phyloP scores from a whole-genome alignment of 2,113 vertebrate genomes.

The Cercocebus atys region DNA sequence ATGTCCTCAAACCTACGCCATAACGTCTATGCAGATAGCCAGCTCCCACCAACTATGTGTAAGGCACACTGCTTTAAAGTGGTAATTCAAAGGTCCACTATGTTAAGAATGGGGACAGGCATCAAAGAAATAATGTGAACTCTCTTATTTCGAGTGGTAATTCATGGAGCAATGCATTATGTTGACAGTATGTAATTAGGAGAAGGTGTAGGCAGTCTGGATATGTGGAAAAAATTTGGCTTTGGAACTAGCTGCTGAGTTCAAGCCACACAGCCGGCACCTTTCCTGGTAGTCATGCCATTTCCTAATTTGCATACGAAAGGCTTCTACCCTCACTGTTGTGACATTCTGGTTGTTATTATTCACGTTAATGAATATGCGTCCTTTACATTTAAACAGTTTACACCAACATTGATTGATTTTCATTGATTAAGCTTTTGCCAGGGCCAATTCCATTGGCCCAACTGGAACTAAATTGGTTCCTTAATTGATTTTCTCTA shows the following conservation, averaged over 20 bases:
- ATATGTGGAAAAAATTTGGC: neutral
- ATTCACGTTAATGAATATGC: neutral
- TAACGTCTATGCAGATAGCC: neutral
- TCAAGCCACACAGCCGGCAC: neutral
- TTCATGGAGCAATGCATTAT: neutral
- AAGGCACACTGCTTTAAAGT: neutral
- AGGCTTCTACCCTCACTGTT: neutral
- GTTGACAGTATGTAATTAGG: neutral
- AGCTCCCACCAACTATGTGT: rapidly evolving
- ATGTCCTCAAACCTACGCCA: neutral
- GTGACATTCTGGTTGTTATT: neutral
- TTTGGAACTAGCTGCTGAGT: neutral
- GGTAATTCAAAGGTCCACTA: neutral
- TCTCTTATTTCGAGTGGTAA: neutral
- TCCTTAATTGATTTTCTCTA: constrained; percentile 39
- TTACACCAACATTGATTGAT: neutral
- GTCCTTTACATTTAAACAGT: neutral
- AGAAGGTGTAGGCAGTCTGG: neutral
- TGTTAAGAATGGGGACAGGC: neutral
- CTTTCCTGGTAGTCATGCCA: neutral
- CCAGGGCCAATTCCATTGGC: neutral
- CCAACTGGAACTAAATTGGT: neutral
- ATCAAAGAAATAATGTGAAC: neutral
- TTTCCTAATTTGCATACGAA: neutral
- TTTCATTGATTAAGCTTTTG: constrained; percentile 23